phyloP scores from a whole-genome alignment of 2,888 invertebrate species.

The Campoplex nolae region DNA sequence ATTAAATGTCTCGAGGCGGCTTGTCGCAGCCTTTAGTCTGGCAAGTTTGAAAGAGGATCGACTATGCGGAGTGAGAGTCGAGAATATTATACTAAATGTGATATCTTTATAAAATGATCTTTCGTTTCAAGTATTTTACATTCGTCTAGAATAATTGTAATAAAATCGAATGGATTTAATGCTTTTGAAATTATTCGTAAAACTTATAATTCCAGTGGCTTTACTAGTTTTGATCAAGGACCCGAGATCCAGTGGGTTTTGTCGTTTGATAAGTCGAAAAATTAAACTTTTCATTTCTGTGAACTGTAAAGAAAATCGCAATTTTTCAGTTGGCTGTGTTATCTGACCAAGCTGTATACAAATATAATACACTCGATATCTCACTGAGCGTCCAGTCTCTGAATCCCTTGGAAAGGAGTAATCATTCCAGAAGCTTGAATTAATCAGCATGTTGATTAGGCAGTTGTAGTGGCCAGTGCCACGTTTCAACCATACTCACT shows the following conservation, averaged over 20 bases:
- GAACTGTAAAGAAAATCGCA: background rate
- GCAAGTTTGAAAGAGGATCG: constrained; percentile 30
- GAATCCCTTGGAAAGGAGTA: constrained; percentile 39
- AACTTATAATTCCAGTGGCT: background rate
- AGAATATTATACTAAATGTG: background rate
- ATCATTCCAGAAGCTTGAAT: constrained; percentile 61
- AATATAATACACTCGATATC: background rate
- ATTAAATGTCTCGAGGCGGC: constrained; percentile 58
- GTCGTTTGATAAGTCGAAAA: background rate
- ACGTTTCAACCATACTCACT: constrained; percentile 56
- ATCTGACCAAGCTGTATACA: background rate
- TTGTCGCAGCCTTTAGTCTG: constrained; percentile 34
- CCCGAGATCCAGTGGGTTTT: background rate
- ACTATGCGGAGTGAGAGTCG: background rate
- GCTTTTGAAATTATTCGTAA: background rate
- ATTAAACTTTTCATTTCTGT: background rate
- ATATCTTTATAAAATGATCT: background rate
- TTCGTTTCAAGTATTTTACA: background rate
- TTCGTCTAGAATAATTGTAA: background rate
- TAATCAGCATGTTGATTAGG: constrained; percentile 66
- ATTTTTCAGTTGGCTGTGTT: background rate
- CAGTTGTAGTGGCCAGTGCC: constrained; percentile 36
- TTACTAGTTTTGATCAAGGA: background rate
- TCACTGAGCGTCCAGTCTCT: background rate
- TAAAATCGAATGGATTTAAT: background rate